Base-by-base conservation (phyloP, 2,797 vertebrate genomes). In the Channallabes apus region DNA sequence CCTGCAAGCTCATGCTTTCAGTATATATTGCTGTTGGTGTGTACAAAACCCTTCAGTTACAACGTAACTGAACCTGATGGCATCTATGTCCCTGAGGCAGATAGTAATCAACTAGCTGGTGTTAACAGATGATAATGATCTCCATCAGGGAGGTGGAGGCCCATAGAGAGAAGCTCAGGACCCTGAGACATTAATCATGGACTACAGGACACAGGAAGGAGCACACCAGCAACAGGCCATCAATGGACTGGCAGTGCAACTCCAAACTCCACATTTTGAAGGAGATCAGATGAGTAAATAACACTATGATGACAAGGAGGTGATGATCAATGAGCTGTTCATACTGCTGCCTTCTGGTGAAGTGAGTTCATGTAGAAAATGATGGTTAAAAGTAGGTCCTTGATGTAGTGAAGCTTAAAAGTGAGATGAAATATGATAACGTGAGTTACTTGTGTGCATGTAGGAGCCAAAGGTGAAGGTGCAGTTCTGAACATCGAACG, bases 401-500 rank as follows among this genome's bases (percentile, higher is more conserved):
- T 32, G 67, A 68, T 38, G 32, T 38, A 9, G 11, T 69, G 32
- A 67, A 18, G 27, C 0, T 29, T 29, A 65, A 20, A 20, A 35
- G 32, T 68, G 62, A n/a, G 24, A 35, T 35, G 29, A 18, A 68
- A 15, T 22, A 20, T 38, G 91, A 87, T 59, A 20, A 46, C 11
- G 62, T 46, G 20, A 58, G 51, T 92, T 85, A 96, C 96, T 95
- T 85, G 95, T 95, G 87, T 96, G 95, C 93, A 96, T 91, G 90
- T 93, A 94, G 84, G 94, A 94, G 35, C 94, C 94, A 64, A 94
- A 95, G 20, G 94, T 96, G 80, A 94, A 91, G 1, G 93, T 93
- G 90, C 94, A 97, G 75, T 96, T 97, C 91, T 96, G 96, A 84
- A 96, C 90, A 20, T 96, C 95, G 51, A 97, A 96, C 14, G 96